phyloP scores from a whole-genome alignment of 2,797 vertebrate species.

The Epinephelus coioides region DNA sequence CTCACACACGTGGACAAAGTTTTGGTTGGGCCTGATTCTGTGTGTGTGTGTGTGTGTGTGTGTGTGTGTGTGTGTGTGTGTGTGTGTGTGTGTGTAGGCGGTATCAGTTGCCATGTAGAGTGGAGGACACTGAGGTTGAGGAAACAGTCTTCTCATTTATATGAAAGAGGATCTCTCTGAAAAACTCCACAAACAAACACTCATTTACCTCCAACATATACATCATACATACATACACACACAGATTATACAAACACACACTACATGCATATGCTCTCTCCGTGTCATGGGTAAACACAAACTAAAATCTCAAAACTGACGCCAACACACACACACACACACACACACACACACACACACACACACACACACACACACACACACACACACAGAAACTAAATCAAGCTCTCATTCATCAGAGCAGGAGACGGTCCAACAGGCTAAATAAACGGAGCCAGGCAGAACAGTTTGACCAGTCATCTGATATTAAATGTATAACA shows the following conservation, averaged over 20 bases:
- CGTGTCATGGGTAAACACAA: slow-evolving; percentile 62
- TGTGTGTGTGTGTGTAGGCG: slow-evolving; percentile 10
- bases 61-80: slow-evolving; percentile 21
- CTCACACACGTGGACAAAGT: slow-evolving; percentile 1
- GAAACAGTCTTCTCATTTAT: slow-evolving; percentile 68
- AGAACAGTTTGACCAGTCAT: slow-evolving; percentile 68
- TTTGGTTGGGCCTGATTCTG: slow-evolving; percentile 1
- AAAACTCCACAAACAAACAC: slow-evolving; percentile 59
- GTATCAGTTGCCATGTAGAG: slow-evolving; percentile 52
- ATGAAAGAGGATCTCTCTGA: slow-evolving; percentile 72
- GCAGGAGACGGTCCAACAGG: slow-evolving; percentile 65
- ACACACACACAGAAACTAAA: slow-evolving; percentile 40
- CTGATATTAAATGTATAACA: slow-evolving; percentile 59
- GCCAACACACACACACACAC: slow-evolving; percentile 8
- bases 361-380: slow-evolving; percentile 33
- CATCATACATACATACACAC: slow-evolving; percentile 35
- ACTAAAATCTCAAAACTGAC: slow-evolving; percentile 56
- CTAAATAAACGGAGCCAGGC: slow-evolving; percentile 71
- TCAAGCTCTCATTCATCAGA: slow-evolving; percentile 75
- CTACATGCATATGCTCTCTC: slow-evolving; percentile 39
- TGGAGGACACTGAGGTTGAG: slow-evolving; percentile 57
- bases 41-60: slow-evolving; percentile 24
- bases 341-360: background rate
- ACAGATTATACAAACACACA: slow-evolving; percentile 53
- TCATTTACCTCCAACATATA: slow-evolving; percentile 54